Conservation (phyloP, 2,888 invertebrate genomes). For the Spodoptera littoralis region DNA sequence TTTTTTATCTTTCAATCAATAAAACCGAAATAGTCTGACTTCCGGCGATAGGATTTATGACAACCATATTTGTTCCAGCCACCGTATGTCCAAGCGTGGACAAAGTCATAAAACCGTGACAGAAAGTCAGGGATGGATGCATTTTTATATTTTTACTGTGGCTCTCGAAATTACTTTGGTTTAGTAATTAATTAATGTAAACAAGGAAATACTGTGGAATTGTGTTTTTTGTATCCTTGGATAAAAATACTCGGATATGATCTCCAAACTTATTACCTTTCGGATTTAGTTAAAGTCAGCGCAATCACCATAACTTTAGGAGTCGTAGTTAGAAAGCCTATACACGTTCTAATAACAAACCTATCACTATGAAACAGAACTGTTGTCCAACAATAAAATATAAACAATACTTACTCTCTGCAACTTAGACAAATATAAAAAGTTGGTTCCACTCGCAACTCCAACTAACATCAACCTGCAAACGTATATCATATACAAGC, state of each 20-base stretch:
- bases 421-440: no score
- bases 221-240: neutral
- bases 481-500: no score
- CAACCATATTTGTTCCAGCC: conserved; percentile 58
- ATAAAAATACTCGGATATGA: neutral
- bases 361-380: no score
- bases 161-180: conserved; percentile 31
- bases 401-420: no score
- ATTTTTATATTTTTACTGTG: conserved; percentile 47
- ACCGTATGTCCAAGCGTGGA: conserved; percentile 56
- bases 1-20: conserved; percentile 74
- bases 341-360: no score
- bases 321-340: no score
- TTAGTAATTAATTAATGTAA: conserved; percentile 25
- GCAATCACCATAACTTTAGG: no score
- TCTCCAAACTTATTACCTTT: no score
- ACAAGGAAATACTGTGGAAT: conserved; percentile 5
- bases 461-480: no score
- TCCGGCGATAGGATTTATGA: conserved; percentile 68
- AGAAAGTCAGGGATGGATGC: conserved; percentile 32
- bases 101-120: conserved; percentile 58
- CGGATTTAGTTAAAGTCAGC: no score
- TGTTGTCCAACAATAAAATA: no score
- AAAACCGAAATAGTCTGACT: conserved; percentile 76
- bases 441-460: no score